A percentile compares a stretch with the other conserved stretches of the same genome.
Evolutionary conservation across 2,888 invertebrate species (phyloP).

Genomic region (Rhogogaster chlorosoma): DNA sequence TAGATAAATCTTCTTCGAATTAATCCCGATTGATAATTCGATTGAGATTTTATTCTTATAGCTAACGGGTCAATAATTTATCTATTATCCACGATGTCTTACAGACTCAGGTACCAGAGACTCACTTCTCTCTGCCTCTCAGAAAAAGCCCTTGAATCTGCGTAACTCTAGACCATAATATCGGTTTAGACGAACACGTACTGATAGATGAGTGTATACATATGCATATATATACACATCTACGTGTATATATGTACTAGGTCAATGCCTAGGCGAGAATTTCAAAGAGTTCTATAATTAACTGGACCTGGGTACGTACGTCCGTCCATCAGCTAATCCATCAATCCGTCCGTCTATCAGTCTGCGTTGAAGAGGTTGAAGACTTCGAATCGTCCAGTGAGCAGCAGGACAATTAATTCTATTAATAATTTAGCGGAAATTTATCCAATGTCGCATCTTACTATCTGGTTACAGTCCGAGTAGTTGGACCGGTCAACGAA

Average conservation of each 20-base stretch:
- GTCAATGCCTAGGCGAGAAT: constrained; percentile 47
- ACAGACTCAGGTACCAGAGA: not conserved
- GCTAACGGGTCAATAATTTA: not conserved
- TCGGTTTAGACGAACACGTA: not conserved
- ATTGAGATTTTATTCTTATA: not conserved
- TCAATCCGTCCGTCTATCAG: constrained; percentile 16
- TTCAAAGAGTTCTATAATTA: constrained; percentile 50
- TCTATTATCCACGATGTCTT: not conserved
- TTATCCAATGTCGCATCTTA: not conserved
- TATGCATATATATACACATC: not conserved
- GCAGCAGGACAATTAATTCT: not conserved
- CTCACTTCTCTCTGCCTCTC: not conserved
- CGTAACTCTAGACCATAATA: not conserved
- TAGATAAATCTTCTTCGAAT: not conserved
- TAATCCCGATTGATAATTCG: not conserved
- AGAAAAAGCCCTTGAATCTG: not conserved
- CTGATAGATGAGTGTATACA: not conserved
- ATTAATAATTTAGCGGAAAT: not conserved
- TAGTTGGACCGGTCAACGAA: not conserved
- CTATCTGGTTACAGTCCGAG: not conserved
- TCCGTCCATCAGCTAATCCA: constrained; percentile 15
- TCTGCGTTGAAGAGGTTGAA: not conserved
- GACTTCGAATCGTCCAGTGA: not conserved
- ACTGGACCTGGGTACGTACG: constrained; percentile 1
- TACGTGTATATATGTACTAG: constrained; percentile 14